Evolutionary conservation across 2,888 invertebrate species (phyloP).

Genomic region (Podabrus alpinus): DNA sequence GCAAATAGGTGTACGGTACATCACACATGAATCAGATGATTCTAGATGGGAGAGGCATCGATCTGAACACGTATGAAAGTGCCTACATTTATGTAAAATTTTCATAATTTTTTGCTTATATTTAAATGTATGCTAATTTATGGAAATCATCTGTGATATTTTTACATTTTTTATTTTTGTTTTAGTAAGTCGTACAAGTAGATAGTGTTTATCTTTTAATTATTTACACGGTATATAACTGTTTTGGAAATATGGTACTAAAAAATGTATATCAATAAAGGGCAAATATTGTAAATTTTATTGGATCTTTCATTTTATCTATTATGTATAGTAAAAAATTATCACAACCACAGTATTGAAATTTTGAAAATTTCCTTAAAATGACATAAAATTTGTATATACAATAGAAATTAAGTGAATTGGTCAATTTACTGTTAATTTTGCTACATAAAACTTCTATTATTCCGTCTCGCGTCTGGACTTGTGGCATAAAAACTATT

Average conservation of each 20-base stretch:
- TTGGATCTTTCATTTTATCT: not conserved
- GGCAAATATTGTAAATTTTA: constrained; percentile 2
- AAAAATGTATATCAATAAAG: constrained; percentile 6
- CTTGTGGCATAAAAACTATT: constrained; percentile 45
- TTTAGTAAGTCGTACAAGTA: not conserved
- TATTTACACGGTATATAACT: constrained; percentile 4
- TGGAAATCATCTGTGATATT: constrained; percentile 29
- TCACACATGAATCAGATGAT: constrained; percentile 93
- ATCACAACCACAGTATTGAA: not conserved
- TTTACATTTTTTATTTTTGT: constrained; percentile 26
- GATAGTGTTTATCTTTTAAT: not conserved
- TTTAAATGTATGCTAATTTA: constrained; percentile 21
- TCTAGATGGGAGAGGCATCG: constrained; percentile 76
- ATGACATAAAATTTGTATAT: not conserved
- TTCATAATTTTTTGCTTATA: constrained; percentile 12
- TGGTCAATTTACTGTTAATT: not conserved
- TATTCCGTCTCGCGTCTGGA: constrained; percentile 46
- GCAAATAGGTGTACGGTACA: constrained; percentile 73
- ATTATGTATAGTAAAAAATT: not conserved
- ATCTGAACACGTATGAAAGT: constrained; percentile 48
- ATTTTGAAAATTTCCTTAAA: not conserved
- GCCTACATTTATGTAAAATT: constrained; percentile 5
- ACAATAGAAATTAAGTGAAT: not conserved
- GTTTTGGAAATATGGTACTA: constrained; percentile 11
- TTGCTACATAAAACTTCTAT: constrained; percentile 15